Evolutionary conservation across 2,797 vertebrate species (phyloP), one percentile per base, ranked within the genome.

Genomic region (Trematomus bernacchii): DNA sequence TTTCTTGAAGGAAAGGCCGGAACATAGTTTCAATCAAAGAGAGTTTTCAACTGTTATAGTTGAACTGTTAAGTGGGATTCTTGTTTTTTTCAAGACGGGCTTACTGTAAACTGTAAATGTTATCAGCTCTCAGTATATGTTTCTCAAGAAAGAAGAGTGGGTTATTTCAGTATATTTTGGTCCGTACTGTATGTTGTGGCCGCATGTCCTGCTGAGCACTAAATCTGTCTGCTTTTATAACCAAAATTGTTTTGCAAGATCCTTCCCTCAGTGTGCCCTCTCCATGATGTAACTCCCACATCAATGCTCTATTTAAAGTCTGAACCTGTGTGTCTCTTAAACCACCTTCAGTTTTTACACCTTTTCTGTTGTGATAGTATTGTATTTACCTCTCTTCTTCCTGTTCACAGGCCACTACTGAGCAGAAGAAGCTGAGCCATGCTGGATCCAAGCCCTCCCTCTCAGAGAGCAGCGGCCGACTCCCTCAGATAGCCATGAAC

Each of bases 401-500:
- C 60, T 75, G 48, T 83, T 75, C 61, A 2, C 92, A 98, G 97
- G 96, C 95, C 84, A 91, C 92, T 78, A 86, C 84, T 75, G 94
- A 95, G 90, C 84, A 93, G 85, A 93, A 84, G 85, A 95, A 93
- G 84, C 93, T 94, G 94, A 96, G 95, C 96, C 97, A 98, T 98
- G 97, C 93, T 90, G 95, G 96, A 95, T 96, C 96, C 94, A 92
- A 85, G 94, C 89, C 75, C 90, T 94, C 95, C 87, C 91, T 95
- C 93, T 91, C 92, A 58, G 89, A 96, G 91, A 95, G 95, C 93
- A 94, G 94, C 76, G 91, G 93, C 86, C 90, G 94, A 92, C 91
- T 95, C 93, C 87, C 95, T 93, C 91, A 95, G 95, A 96, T 96
- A 96, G 97, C 96, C 96, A 98, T 98, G 97, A 98, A 96, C 94